Evolutionary conservation across 2,797 vertebrate species (phyloP).

Genomic region (Sparidentex hasta): DNA sequence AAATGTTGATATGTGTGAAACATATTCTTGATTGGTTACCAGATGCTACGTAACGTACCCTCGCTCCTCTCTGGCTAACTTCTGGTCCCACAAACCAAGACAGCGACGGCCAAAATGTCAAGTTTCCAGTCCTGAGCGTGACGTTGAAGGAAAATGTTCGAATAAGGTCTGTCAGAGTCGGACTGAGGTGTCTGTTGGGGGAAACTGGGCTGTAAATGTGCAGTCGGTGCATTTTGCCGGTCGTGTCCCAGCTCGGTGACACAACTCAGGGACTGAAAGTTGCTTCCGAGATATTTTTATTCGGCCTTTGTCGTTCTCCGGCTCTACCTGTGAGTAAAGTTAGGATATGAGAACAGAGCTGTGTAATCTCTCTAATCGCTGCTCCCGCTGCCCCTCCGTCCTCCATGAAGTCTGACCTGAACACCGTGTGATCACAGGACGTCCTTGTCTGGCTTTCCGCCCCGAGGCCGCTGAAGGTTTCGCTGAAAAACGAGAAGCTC

Average conservation of each 20-base stretch:
- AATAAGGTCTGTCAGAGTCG: background rate
- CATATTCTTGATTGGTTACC: no score
- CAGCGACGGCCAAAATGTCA: no score
- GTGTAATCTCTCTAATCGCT: background rate
- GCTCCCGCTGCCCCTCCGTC: conserved; percentile 3
- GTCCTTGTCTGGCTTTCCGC: conserved; percentile 6
- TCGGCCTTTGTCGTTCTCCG: background rate
- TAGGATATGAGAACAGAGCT: background rate
- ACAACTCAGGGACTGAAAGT: no score
- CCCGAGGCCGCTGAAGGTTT: background rate
- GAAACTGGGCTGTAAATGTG: no score
- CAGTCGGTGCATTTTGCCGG: no score
- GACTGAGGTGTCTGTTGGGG: background rate
- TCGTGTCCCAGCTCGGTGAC: background rate
- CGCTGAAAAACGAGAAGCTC: conserved; percentile 38
- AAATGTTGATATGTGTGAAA: no score
- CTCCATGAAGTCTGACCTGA: conserved; percentile 42
- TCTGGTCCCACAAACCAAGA: no score
- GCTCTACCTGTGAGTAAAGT: background rate
- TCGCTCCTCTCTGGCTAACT: no score
- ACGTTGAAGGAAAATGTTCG: no score
- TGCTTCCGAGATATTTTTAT: background rate
- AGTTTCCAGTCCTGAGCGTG: no score
- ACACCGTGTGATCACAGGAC: conserved; percentile 6
- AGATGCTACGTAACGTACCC: no score